Conservation (phyloP, 2,113 vertebrate species). For the Xiphophorus couchianus region DNA sequence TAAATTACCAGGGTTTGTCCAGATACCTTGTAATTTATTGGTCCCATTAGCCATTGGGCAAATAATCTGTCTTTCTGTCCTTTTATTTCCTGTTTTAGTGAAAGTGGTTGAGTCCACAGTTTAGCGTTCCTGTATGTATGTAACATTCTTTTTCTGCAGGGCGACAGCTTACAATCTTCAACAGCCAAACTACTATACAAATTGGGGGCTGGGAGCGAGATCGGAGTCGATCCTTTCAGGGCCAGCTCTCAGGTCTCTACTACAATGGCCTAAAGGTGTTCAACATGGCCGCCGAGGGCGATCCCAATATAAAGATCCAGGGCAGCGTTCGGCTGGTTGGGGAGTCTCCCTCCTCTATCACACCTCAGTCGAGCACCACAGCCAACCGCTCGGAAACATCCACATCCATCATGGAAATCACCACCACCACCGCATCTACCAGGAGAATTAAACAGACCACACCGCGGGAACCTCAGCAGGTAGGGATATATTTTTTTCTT, state of each 20-base stretch:
- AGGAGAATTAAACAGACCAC: slow-evolving; percentile 91
- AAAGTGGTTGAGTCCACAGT: slow-evolving; percentile 82
- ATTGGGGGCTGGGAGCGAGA: slow-evolving; percentile 98
- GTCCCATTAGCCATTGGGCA: slow-evolving; percentile 91
- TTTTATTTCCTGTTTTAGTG: slow-evolving; percentile 58
- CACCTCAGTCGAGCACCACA: slow-evolving; percentile 96
- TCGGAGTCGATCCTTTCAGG: slow-evolving; percentile 95
- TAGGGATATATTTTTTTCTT: slow-evolving; percentile 64
- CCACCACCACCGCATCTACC: slow-evolving; percentile 92
- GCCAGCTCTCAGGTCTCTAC: slow-evolving; percentile 99
- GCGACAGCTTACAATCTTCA: slow-evolving; percentile 99
- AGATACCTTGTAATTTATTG: slow-evolving; percentile 96
- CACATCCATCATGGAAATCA: slow-evolving; percentile 97
- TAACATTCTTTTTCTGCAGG: slow-evolving; percentile 95
- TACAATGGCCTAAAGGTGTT: slow-evolving; percentile 99
- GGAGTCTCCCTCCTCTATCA: slow-evolving; percentile 96
- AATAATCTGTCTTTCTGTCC: slow-evolving; percentile 86
- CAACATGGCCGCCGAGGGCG: slow-evolving; percentile 98
- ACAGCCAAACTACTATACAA: slow-evolving; percentile 99
- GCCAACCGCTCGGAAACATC: slow-evolving; percentile 96
- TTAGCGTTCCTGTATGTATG: slow-evolving; percentile 92
- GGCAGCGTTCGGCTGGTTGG: slow-evolving; percentile 98
- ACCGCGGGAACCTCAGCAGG: slow-evolving; percentile 91
- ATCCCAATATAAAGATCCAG: slow-evolving; percentile 94
- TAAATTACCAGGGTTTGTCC: slow-evolving; percentile 89